These are phyloP conservation scores for Dichetophora obliterata DNA, from an alignment of 2,888 invertebrate genomes.

Conservation along the genomic window DNA sequence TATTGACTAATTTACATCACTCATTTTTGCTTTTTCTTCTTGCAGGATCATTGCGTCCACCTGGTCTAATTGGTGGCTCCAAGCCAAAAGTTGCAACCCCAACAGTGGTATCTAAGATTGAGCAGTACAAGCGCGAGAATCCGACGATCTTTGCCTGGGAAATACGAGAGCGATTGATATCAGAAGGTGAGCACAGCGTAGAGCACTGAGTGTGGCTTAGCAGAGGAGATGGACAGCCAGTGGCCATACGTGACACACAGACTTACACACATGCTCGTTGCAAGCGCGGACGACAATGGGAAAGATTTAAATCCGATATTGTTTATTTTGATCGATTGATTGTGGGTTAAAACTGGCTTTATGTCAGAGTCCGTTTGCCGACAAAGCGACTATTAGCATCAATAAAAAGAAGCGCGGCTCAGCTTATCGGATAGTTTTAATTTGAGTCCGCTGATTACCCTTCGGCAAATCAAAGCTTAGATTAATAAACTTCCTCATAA, in stretches of 20 bases:
- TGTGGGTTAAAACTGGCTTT: conserved; percentile 46
- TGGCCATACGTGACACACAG: conserved; percentile 17
- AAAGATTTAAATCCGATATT: conserved; percentile 42
- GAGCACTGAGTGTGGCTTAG: conserved; percentile 2
- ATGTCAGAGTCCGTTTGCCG: conserved; percentile 30
- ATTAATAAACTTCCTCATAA: not conserved
- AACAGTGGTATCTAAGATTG: conserved; percentile 96
- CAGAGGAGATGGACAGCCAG: conserved; percentile 13
- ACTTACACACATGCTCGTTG: conserved; percentile 5
- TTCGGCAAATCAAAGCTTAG: not conserved
- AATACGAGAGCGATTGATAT: conserved; percentile 94
- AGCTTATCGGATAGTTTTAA: conserved; percentile 4
- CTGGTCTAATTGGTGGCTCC: conserved; percentile 93
- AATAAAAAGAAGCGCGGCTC: conserved; percentile 15
- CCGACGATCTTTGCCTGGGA: conserved; percentile 99
- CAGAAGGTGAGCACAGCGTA: conserved; percentile 83
- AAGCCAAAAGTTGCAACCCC: conserved; percentile 99
- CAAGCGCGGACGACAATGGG: not conserved
- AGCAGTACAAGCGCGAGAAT: conserved; percentile 97
- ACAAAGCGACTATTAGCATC: conserved; percentile 35
- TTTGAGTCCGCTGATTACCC: not conserved
- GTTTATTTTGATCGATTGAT: conserved; percentile 54
- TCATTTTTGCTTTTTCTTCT: conserved; percentile 52
- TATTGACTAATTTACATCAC: not conserved
- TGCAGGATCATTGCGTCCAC: conserved; percentile 88